These are phyloP conservation scores for Coregonus clupeaformis DNA, from an alignment of 2,113 vertebrate genomes.

Conservation along the genomic window DNA sequence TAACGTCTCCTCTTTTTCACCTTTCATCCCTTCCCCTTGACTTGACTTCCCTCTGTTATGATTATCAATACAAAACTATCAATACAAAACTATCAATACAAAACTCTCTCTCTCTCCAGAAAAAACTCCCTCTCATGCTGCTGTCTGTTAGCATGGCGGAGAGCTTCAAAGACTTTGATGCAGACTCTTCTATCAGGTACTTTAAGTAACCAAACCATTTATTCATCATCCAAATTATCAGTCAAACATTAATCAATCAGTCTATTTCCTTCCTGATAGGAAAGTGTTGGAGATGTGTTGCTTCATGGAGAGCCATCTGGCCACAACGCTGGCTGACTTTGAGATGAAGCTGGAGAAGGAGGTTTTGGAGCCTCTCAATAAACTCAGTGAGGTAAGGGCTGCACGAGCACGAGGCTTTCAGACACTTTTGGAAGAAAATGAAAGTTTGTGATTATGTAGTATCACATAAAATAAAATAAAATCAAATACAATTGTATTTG, in stretches of 20 bases:
- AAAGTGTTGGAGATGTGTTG: conserved; percentile 95
- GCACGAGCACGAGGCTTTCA: no score
- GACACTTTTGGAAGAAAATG: no score
- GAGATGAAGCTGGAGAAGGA: conserved; percentile 88
- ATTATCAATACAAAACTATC: neutral
- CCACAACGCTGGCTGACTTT: conserved; percentile 85
- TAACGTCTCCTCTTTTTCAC: conserved; percentile 55
- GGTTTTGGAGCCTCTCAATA: conserved; percentile 88
- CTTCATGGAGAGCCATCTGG: conserved; percentile 87
- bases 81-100: neutral
- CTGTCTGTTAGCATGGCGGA: conserved; percentile 89
- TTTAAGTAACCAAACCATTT: conserved; percentile 1
- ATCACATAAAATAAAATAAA: no score
- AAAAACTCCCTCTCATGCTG: conserved; percentile 93
- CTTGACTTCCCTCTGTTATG: neutral
- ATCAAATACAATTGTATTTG: no score
- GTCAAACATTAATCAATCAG: neutral
- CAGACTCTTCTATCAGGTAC: conserved; percentile 88
- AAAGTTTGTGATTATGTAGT: no score
- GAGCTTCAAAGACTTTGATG: conserved; percentile 92
- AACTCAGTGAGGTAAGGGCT: conserved; percentile 87
- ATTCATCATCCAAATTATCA: conserved; percentile 1
- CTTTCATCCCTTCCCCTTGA: neutral
- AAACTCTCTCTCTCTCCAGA: conserved; percentile 68
- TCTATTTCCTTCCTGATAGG: conserved; percentile 59